Evolutionary conservation across 2,888 invertebrate species (phyloP).

Genomic region (Nemoura dubitans): DNA sequence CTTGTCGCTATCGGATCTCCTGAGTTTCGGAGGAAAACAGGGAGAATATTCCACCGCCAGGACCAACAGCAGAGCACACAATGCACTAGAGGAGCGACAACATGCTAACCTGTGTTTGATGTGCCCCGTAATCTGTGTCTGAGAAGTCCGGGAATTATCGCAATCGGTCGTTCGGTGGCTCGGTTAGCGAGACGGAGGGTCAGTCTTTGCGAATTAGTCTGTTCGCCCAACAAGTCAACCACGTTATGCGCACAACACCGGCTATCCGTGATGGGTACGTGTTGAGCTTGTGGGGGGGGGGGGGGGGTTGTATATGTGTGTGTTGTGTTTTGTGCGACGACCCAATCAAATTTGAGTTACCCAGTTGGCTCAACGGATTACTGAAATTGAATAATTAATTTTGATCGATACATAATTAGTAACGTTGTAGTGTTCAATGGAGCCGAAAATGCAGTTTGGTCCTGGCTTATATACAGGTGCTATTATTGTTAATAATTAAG

Average conservation of each 20-base stretch:
- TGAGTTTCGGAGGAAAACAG: neutral
- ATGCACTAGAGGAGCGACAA: neutral
- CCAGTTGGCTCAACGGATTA: neutral
- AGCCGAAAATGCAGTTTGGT: neutral
- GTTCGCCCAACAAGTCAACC: neutral
- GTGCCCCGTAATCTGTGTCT: neutral
- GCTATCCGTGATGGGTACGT: too few relatives aligned
- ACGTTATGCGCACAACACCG: neutral
- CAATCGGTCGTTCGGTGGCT: neutral
- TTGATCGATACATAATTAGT: constrained; percentile 4
- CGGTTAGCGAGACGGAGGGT: neutral
- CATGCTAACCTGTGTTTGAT: constrained; percentile 3
- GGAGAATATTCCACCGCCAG: neutral
- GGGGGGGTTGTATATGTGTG: too few relatives aligned
- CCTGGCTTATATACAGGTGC: too few relatives aligned
- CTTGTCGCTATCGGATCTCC: neutral
- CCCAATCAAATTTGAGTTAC: neutral
- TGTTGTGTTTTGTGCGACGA: constrained; percentile 1
- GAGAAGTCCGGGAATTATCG: neutral
- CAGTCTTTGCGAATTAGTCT: neutral
- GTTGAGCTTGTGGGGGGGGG: too few relatives aligned
- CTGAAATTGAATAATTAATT: constrained; percentile 1
- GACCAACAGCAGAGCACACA: neutral
- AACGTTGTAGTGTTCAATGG: neutral
- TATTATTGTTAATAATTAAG: too few relatives aligned